phyloP scores from a whole-genome alignment of 2,888 invertebrate species.

The Cosmorhoe ocellata region DNA sequence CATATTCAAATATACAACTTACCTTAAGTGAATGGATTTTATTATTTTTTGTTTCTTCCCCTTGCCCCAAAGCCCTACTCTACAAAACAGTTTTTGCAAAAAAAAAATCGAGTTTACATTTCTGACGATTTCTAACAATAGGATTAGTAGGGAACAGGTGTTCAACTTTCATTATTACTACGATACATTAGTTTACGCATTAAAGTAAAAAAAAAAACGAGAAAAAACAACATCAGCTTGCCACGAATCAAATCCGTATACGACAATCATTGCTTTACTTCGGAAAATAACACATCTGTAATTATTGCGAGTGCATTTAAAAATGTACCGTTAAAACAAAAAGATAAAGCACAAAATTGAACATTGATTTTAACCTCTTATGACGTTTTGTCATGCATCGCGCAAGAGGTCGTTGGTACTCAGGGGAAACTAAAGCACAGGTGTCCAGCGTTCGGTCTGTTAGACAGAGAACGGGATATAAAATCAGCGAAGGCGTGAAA shows the following conservation, averaged over 20 bases:
- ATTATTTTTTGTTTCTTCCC: neutral
- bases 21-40: no score
- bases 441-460: conserved; percentile 79
- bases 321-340: conserved; percentile 42
- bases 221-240: conserved; percentile 64
- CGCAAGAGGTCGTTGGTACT: conserved; percentile 81
- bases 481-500: conserved; percentile 48
- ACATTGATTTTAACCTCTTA: conserved; percentile 45
- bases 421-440: conserved; percentile 83
- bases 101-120: conserved; percentile 57
- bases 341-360: conserved; percentile 47
- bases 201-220: conserved; percentile 49
- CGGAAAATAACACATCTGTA: conserved; percentile 73
- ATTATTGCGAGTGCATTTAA: conserved; percentile 45
- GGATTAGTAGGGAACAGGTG: conserved; percentile 72
- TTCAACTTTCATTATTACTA: conserved; percentile 74
- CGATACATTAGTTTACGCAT: conserved; percentile 77
- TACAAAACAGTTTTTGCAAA: conserved; percentile 49
- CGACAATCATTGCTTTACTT: conserved; percentile 79
- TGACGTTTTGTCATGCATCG: conserved; percentile 52
- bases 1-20: no score
- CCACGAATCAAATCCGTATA: conserved; percentile 80
- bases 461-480: conserved; percentile 56
- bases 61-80: conserved; percentile 25
- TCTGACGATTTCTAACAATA: conserved; percentile 63